phyloP scores from a whole-genome alignment of 2,113 vertebrate species.

The Gorilla gorilla region DNA sequence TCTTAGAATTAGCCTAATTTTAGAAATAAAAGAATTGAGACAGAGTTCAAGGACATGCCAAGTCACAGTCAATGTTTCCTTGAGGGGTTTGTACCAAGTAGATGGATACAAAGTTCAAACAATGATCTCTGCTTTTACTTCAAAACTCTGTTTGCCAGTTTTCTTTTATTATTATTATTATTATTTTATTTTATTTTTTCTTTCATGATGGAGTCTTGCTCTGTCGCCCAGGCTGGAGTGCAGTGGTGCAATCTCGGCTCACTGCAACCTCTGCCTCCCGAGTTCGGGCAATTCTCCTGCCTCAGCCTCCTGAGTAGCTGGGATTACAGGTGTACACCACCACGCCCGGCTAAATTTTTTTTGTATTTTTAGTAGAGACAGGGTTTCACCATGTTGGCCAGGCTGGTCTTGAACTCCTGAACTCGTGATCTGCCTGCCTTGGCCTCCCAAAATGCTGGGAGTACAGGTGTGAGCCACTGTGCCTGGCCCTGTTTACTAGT shows the following conservation, averaged over 20 bases:
- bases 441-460: not conserved
- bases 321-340: not conserved
- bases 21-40: constrained; percentile 2
- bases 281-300: not conserved
- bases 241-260: not conserved
- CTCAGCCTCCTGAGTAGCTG: not conserved
- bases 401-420: not conserved
- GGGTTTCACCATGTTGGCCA: not conserved
- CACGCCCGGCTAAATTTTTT: not conserved
- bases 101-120: not conserved
- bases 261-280: not conserved
- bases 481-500: not conserved
- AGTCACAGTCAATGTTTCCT: not conserved
- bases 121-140: not conserved
- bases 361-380: not conserved
- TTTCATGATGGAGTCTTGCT: not conserved
- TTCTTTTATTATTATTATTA: too few relatives aligned
- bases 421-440: fast-evolving
- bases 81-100: not conserved
- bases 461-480: not conserved
- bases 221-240: not conserved
- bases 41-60: not conserved
- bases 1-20: not conserved
- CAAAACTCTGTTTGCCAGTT: not conserved
- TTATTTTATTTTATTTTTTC: not conserved